Conservation (phyloP, 2,113 vertebrate species). For the Gambusia affinis region DNA sequence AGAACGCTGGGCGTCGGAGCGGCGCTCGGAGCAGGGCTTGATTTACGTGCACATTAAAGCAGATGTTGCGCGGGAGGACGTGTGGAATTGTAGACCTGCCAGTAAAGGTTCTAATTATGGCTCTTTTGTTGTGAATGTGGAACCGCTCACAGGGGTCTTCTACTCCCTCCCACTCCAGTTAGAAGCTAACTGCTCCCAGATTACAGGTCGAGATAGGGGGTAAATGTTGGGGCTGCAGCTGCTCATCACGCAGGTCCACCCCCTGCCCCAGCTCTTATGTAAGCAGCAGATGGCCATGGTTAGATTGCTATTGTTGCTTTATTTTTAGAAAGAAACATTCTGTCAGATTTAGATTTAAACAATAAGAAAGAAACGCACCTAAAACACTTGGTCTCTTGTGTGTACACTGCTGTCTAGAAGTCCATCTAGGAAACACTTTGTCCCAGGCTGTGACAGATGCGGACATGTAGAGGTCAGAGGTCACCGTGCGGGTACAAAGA, state of each 20-base stretch:
- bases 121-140: slow-evolving; percentile 25
- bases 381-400: too few species aligned
- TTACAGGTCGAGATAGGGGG: slow-evolving; percentile 52
- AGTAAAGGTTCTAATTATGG: slow-evolving; percentile 50
- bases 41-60: slow-evolving; percentile 35
- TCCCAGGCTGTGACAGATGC: too few species aligned
- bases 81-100: slow-evolving; percentile 31
- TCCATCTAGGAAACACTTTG: too few species aligned
- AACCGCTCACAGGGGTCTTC: slow-evolving; percentile 42
- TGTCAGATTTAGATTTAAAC: too few species aligned
- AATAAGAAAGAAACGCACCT: too few species aligned
- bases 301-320: not conserved
- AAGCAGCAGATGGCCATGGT: not conserved
- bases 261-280: slow-evolving; percentile 5
- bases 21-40: not conserved
- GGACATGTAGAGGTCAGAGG: too few species aligned
- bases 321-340: not conserved
- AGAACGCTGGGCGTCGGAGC: slow-evolving; percentile 7
- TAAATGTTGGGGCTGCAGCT: slow-evolving; percentile 24
- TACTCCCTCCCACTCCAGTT: slow-evolving; percentile 28
- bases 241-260: slow-evolving; percentile 37
- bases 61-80: slow-evolving; percentile 62
- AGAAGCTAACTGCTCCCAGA: slow-evolving; percentile 35
- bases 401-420: too few species aligned
- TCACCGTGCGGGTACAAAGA: too few species aligned